Evolutionary conservation across 2,797 vertebrate species (phyloP).

Genomic region (Epinephelus coioides): DNA sequence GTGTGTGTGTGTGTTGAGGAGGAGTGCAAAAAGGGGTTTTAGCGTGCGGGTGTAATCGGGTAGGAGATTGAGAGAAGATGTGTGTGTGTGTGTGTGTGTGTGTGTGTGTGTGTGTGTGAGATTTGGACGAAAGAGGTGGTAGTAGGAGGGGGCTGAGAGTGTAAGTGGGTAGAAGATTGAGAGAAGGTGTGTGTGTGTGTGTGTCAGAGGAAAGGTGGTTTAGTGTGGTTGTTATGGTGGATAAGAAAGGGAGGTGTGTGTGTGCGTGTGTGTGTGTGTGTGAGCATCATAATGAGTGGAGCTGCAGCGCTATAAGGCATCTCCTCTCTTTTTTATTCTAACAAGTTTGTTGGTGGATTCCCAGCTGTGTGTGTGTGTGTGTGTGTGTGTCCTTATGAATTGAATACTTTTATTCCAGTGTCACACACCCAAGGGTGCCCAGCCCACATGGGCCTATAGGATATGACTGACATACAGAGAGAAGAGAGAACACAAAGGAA

Average conservation of each 20-base stretch:
- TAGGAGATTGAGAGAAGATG: constrained; percentile 71
- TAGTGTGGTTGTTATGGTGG: constrained; percentile 61
- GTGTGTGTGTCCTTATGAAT: constrained; percentile 44
- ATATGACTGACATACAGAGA: constrained; percentile 15
- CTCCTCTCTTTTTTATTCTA: constrained; percentile 57
- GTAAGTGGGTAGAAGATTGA: constrained; percentile 67
- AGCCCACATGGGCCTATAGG: not conserved
- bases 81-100: constrained; percentile 42
- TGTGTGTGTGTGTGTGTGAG: constrained; percentile 54
- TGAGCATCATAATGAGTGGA: constrained; percentile 69
- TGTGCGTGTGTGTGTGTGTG: constrained; percentile 34
- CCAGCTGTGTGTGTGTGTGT: constrained; percentile 43
- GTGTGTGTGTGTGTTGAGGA: constrained; percentile 53
- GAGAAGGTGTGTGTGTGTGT: constrained; percentile 55
- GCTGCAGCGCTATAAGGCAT: constrained; percentile 64
- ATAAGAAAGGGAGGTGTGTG: constrained; percentile 50
- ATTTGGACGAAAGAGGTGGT: constrained; percentile 49
- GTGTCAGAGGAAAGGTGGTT: constrained; percentile 64
- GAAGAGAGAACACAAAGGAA: not conserved
- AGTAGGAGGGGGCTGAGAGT: constrained; percentile 37
- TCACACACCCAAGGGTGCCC: constrained; percentile 37
- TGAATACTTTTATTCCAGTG: constrained; percentile 33
- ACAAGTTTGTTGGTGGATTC: constrained; percentile 63
- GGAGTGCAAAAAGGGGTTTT: constrained; percentile 75
- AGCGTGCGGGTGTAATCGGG: constrained; percentile 73